A percentile compares a stretch with the other conserved stretches of the same genome.
Conservation (phyloP, 64 coral and sea anemone genomes). For the Cladopsammia gracilis region DNA sequence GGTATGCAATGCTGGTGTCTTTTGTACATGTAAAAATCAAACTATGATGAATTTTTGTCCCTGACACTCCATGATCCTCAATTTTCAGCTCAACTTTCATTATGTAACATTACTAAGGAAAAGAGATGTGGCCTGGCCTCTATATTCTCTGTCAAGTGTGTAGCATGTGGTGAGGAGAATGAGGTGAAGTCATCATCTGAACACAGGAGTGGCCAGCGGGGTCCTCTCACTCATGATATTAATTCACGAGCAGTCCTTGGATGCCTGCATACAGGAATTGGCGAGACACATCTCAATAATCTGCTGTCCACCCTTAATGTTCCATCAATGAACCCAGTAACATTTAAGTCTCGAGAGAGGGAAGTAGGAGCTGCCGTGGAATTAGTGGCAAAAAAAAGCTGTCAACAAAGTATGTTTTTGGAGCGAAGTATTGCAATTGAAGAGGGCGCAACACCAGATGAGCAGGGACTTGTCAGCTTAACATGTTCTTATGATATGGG, state of each 20-base stretch:
- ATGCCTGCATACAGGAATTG: constrained; percentile 69
- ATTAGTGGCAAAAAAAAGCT: constrained; percentile 62
- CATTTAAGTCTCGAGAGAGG: constrained; percentile 65
- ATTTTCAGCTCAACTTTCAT: constrained; percentile 16
- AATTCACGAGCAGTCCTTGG: constrained; percentile 69
- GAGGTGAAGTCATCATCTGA: constrained; percentile 48
- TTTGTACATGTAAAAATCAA: not conserved
- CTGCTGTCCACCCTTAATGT: constrained; percentile 70
- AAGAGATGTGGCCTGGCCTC: constrained; percentile 36
- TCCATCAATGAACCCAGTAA: constrained; percentile 43
- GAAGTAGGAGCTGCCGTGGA: constrained; percentile 68
- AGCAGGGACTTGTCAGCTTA: not conserved
- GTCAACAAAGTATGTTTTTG: not conserved
- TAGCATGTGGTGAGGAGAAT: constrained; percentile 52
- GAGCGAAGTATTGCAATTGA: constrained; percentile 10
- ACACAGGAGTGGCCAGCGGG: constrained; percentile 65
- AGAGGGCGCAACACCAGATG: not conserved
- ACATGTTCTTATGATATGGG: constrained; percentile 49
- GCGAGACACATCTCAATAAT: constrained; percentile 49
- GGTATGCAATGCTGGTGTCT: too few relatives aligned
- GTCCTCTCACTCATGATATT: constrained; percentile 59
- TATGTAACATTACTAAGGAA: constrained; percentile 34
- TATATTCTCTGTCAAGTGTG: constrained; percentile 45
- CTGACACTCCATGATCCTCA: constrained; percentile 4
- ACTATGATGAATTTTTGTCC: not conserved